These are phyloP conservation scores for Latheticus oryzae DNA, from an alignment of 2,888 invertebrate genomes.

Conservation along the genomic window DNA sequence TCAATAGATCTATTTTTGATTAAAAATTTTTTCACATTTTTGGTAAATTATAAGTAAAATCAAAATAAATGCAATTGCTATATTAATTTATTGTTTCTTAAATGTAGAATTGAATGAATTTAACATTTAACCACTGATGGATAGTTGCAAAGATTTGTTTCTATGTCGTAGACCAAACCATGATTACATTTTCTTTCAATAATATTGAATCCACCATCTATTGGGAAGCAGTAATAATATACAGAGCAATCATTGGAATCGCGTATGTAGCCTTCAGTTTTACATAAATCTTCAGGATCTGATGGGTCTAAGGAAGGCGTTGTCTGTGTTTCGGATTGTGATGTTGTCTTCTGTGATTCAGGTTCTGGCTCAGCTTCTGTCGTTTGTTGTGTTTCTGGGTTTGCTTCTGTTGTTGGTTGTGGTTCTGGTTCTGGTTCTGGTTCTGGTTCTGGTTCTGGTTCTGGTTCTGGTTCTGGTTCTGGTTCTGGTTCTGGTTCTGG, in stretches of 20 bases:
- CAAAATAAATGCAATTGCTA: not conserved
- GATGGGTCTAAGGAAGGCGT: not conserved
- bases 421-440: constrained; percentile 1
- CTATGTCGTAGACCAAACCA: constrained; percentile 13
- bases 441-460: not conserved
- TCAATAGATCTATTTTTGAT: no score
- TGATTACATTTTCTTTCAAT: not conserved
- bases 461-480: constrained; percentile 8
- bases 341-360: not conserved
- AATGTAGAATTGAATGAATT: no score
- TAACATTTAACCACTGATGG: constrained; percentile 8
- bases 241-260: constrained; percentile 10
- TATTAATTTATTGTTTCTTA: not conserved
- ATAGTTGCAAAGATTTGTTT: constrained; percentile 10
- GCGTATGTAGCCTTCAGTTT: not conserved
- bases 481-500: constrained; percentile 5
- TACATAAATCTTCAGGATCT: not conserved
- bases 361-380: constrained; percentile 1
- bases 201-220: not conserved
- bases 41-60: no score
- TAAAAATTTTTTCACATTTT: no score
- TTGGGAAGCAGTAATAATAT: constrained; percentile 2
- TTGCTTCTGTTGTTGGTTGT: not conserved
- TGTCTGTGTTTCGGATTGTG: not conserved
- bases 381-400: not conserved